Conservation (phyloP, 2,797 vertebrate genomes). For the Cuniculus paca region DNA sequence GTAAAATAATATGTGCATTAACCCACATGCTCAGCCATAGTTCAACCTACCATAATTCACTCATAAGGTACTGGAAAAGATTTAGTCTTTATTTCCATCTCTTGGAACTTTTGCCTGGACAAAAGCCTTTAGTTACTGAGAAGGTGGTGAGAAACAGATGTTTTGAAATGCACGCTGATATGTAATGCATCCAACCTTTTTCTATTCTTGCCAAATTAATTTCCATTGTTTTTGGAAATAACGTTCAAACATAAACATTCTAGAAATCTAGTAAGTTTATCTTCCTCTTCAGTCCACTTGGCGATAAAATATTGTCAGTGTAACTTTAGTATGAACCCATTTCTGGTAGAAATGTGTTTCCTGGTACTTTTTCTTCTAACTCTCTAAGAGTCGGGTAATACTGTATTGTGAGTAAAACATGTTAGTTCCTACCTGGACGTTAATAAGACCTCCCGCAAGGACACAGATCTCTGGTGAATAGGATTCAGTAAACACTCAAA, state of each 20-base stretch:
- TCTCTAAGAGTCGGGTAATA: not conserved
- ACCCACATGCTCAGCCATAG: conserved; percentile 65
- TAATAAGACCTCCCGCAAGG: not conserved
- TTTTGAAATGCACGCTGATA: conserved; percentile 51
- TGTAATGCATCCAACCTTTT: conserved; percentile 28
- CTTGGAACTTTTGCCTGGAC: conserved; percentile 73
- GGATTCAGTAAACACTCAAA: not conserved
- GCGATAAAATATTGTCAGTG: conserved; percentile 30
- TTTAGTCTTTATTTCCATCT: conserved; percentile 60
- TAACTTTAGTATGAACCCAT: conserved; percentile 7
- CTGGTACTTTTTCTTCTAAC: not conserved
- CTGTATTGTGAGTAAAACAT: not conserved
- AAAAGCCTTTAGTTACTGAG: conserved; percentile 77
- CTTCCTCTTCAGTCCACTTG: conserved; percentile 13
- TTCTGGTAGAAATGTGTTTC: conserved; percentile 36
- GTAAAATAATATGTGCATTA: conserved; percentile 81
- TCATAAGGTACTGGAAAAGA: not conserved
- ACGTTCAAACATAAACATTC: conserved; percentile 45
- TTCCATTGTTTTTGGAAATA: conserved; percentile 62
- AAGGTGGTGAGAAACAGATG: conserved; percentile 47
- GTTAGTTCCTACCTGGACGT: not conserved
- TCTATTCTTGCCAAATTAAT: conserved; percentile 57
- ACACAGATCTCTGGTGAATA: not conserved
- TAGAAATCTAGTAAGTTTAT: conserved; percentile 58
- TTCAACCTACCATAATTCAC: conserved; percentile 14